Evolutionary conservation across 2,113 vertebrate genomes (phyloP).

Genomic region (Falco punctatus): DNA sequence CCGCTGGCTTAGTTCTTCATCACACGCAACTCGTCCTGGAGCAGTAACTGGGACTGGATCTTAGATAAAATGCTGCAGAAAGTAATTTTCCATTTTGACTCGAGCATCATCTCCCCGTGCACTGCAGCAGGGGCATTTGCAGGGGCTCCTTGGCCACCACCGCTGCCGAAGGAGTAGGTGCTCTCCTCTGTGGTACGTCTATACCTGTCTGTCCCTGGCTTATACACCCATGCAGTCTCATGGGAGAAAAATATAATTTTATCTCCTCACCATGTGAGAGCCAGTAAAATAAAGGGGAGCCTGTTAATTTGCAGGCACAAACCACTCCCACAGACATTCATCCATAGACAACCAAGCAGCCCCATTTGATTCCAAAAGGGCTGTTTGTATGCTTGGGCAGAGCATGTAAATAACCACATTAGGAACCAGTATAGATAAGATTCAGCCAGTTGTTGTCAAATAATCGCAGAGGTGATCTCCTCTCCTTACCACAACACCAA

Average conservation of each 20-base stretch:
- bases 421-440: not conserved
- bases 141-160: not conserved
- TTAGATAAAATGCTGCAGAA: not conserved
- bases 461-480: not conserved
- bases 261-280: not conserved
- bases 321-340: not conserved
- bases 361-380: not conserved
- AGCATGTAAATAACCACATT: not conserved
- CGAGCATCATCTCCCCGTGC: not conserved
- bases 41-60: not conserved
- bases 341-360: not conserved
- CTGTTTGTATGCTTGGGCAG: not conserved
- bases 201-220: no score
- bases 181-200: not conserved
- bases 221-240: not conserved
- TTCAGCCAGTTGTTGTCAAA: not conserved
- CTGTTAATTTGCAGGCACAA: not conserved
- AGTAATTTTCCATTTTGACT: not conserved
- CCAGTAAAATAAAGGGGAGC: not conserved
- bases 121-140: accelerated
- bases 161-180: no score
- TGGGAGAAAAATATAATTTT: not conserved
- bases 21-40: not conserved
- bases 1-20: not conserved
- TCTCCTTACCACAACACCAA: not conserved